Base-by-base conservation (phyloP, 2,113 vertebrate species). In the Channa argus region DNA sequence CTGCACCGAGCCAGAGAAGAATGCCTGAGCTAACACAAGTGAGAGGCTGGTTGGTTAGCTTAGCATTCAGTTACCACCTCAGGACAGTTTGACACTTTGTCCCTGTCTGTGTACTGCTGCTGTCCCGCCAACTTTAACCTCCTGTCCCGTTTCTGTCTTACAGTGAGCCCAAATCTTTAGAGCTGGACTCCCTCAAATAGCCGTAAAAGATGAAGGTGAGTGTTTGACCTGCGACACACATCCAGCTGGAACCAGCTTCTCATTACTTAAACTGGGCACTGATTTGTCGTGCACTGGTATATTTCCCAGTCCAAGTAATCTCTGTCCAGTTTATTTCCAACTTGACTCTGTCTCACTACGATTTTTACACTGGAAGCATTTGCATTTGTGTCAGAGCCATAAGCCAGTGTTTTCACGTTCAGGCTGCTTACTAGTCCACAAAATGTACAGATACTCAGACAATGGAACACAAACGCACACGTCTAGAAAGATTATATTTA, bases 141-240 rank as follows among this genome's bases (percentile, higher is more conserved):
- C 6, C 34, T 39, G 0, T 2, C 34, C 4, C 56, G 4, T 59
- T 34, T 84, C 46, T 94, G 46, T 93, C 38, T 94, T 91, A 47
- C 89, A 94, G 93, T 72, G 77, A 90, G 74, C 85, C 47, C 3
- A 33, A 72, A 70, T 88, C 86, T 89, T 91, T 82, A 86, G 96
- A 95, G 95, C 97, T 97, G 98, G 97, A 98, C 96, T 94, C 95
- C 95, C 94, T 95, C 94, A 87, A 93, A 92, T 95, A 97, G 88
- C 95, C 95, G 81, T 52, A 24, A 78, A 62, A 96, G 93, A 99
- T 99, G 98, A 99, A 99, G 98, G 97, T 98, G 94, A 95, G 96
- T 92, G 68, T 64, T 61, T 52, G 54, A 66, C 62, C 54, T 80
- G 50, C 56, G 36, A 74, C 77, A 68, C 63, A 51, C 43, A 13